Evolutionary conservation across 37 sponge, comb jelly and placozoan species (phyloP).

Genomic region (Beroe forskalii): DNA sequence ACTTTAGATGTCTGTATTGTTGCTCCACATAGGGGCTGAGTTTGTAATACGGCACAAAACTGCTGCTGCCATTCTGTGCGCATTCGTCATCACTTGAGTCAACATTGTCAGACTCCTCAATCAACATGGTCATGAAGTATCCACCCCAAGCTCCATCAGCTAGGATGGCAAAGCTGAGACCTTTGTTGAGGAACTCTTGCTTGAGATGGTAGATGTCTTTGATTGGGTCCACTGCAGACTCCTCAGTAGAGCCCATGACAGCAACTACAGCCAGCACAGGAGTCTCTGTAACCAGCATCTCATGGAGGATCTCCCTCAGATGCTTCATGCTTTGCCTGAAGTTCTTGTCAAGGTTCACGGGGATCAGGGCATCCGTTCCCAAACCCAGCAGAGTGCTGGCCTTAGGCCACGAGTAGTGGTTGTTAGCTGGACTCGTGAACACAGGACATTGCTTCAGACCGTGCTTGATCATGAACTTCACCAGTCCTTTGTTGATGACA

Average conservation of each 20-base stretch:
- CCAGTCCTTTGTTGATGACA: background rate
- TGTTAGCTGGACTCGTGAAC: background rate
- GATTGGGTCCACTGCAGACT: constrained; percentile 1
- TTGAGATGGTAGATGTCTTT: background rate
- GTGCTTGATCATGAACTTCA: background rate
- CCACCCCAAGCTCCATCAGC: constrained; percentile 66
- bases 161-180: constrained; percentile 4
- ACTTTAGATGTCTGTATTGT: background rate
- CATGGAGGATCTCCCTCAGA: background rate
- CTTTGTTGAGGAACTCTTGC: background rate
- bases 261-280: constrained; percentile 39
- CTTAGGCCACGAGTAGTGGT: constrained; percentile 56
- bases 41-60: background rate
- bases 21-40: background rate
- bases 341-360: constrained; percentile 14
- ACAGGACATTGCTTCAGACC: background rate
- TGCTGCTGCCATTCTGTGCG: background rate
- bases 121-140: constrained; percentile 57
- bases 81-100: background rate
- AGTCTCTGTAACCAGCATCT: background rate
- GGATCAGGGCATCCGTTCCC: background rate
- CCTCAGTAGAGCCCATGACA: constrained; percentile 42
- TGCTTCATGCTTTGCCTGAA: constrained; percentile 23
- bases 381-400: constrained; percentile 58
- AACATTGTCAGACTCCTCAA: background rate